These are phyloP conservation scores for Hiodon alosoides DNA, from an alignment of 2,113 vertebrate species.

Conservation along the genomic window DNA sequence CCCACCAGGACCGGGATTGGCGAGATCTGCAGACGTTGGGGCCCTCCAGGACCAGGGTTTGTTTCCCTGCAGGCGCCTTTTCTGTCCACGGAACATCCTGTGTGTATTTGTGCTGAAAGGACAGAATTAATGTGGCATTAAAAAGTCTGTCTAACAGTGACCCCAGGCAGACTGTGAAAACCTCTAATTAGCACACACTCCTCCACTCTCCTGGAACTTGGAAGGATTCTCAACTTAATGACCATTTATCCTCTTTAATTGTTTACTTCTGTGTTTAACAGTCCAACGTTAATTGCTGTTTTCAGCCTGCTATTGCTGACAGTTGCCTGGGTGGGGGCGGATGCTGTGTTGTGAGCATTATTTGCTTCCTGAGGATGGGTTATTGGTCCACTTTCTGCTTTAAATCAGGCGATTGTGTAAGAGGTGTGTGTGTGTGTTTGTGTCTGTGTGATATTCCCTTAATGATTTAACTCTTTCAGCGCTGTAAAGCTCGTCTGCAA, in stretches of 20 bases:
- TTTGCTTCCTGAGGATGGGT: no score
- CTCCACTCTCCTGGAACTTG: slow-evolving; percentile 26
- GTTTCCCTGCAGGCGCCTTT: no score
- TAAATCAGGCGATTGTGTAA: no score
- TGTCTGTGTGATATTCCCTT: no score
- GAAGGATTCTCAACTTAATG: slow-evolving; percentile 14
- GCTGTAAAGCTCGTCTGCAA: no score
- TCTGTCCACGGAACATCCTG: no score
- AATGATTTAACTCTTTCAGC: no score
- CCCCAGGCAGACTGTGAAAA: slow-evolving; percentile 49
- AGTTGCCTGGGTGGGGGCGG: not conserved
- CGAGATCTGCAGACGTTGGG: no score
- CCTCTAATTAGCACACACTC: slow-evolving; percentile 48
- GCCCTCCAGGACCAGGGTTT: no score
- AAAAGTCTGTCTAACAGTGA: slow-evolving; percentile 48
- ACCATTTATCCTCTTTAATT: slow-evolving; percentile 31
- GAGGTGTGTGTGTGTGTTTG: no score
- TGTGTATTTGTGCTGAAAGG: slow-evolving; percentile 8
- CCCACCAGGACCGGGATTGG: not conserved
- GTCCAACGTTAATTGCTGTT: slow-evolving; percentile 11
- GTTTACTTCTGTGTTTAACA: slow-evolving; percentile 24
- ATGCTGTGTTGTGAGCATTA: no score
- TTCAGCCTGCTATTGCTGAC: not conserved
- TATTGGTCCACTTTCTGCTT: no score
- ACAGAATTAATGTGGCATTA: slow-evolving; percentile 43